Base-by-base conservation (phyloP, 2,888 invertebrate species). In the Drosophila picticornis region DNA sequence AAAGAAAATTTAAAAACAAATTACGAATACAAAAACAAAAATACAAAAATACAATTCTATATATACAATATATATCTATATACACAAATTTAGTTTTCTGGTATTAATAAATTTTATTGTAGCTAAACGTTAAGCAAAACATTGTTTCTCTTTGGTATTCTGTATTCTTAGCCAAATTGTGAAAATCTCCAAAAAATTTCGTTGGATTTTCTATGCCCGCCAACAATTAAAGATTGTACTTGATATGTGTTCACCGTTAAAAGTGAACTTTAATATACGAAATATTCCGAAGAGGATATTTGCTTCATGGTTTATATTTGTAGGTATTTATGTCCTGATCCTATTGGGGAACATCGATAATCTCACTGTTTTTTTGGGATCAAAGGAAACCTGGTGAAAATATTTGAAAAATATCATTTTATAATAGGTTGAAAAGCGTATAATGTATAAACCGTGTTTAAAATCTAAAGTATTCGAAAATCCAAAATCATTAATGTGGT, bases 71-170 rank as follows among this genome's bases (percentile, higher is more conserved):
- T 66, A 89, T 89, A 86, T 87, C 90, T 86, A 90, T 86, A 90
- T 86, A 86, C 90, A 86, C 87, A 88, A 88, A 67, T 77, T 80
- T 88, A 88, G 87, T 88, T 90, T 88, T 88, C 80, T 86, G 82
- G 82, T 89, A 80, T 90, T 87, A 91, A 91, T 91, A 90, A 91
- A 91, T 86, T 91, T 83, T 84, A 91, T 90, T 90, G 90, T 91
- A 91, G 90, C 79, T 82, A 88, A 88, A 84, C 76, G 85, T 87
- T 88, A 81, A 77, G 19, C 16, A 60, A 76, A 69, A n/a, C 7
- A 53, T 50, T 38, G 52, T 60, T 70, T 57, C 38, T 19, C 7
- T 32, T 53, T 43, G n/a, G 13, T n/a, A 22, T 25, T 48, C 22
- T 11, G 4, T 22, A 25, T 25, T 46, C 25, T 16, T 46, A 16